Base-by-base conservation (phyloP, 2,113 vertebrate genomes). In the Gavialis gangeticus region DNA sequence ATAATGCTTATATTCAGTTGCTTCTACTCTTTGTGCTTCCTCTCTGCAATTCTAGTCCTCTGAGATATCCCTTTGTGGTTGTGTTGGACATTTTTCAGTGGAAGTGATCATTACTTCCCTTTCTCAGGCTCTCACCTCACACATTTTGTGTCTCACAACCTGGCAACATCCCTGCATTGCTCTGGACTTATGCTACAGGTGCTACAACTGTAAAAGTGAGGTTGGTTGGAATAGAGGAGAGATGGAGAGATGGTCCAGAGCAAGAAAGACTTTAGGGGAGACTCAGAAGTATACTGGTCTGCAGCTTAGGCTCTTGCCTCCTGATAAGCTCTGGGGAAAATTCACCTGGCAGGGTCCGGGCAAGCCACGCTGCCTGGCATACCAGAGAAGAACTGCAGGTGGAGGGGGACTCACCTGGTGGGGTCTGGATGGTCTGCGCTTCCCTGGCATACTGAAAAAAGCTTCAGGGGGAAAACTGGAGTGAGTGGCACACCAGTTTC, bases 11-110 rank as follows among this genome's bases (percentile, higher is more conserved):
- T 12, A 28, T 57, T 85, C 63, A 1, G 0, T 34, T 89, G 8
- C 59, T 22, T 81, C 76, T 84, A 75, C 4, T 17, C 34, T 22
- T 75, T 4, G 8, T 62, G 60, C 60, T 62, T 62, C 19, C 60
- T 75, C 57, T 89, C 87, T 55, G 2, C 24, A 85, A 18, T 54
- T 90, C 57, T 85, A 54, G 19, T 79, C 3, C 6, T 79, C 4
- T 22, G 30, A 91, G 30, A 5, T 12, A 89, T 92, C 14, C 2
- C 22, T 91, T 91, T 96, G 82, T n/a, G 84, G 4, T 17, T 84
- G 24, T 1, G 2, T 91, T 83, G 63, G 82, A 91, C 85, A 30
- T 78, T 88, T 94, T 90, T 84, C 46, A 82, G 76, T 84, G 21
- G 11, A 12, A 62, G 60, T 62, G 60, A 18, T 46, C 46, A 46